Conservation (phyloP, 2,888 invertebrate genomes). For the Thymelicus sylvestris region DNA sequence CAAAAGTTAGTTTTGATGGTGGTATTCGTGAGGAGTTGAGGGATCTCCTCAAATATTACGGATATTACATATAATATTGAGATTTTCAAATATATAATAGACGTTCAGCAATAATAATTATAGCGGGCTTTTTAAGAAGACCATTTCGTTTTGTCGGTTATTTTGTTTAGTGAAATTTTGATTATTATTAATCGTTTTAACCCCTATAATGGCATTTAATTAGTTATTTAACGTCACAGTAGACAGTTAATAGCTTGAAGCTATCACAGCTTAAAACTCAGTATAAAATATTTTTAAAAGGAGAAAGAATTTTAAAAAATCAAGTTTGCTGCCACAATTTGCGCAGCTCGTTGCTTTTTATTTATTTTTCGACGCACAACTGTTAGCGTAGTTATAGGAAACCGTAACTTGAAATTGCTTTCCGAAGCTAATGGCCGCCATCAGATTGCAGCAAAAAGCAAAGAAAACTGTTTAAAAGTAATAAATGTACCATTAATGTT, state of each 20-base stretch:
- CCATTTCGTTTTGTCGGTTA: too few species aligned
- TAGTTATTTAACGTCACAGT: not conserved
- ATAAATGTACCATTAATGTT: not conserved
- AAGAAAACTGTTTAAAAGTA: not conserved
- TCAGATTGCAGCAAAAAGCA: slow-evolving; percentile 11
- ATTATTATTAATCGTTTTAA: too few species aligned
- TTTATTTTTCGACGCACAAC: slow-evolving; percentile 28
- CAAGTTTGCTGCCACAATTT: slow-evolving; percentile 26
- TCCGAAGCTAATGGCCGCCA: slow-evolving; percentile 31
- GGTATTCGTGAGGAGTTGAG: too few species aligned
- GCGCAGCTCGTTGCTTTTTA: slow-evolving; percentile 20
- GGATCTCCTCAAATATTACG: too few species aligned
- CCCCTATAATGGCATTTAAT: not conserved
- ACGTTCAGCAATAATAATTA: too few species aligned
- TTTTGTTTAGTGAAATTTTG: too few species aligned
- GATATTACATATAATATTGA: too few species aligned
- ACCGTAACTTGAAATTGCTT: slow-evolving; percentile 35
- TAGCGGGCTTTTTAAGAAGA: too few species aligned
- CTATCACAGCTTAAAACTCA: not conserved
- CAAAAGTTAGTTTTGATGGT: too few species aligned
- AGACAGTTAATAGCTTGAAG: not conserved
- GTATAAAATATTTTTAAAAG: not conserved
- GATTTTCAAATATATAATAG: too few species aligned
- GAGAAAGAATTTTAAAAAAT: slow-evolving; percentile 7
- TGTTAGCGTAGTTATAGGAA: slow-evolving; percentile 28